Base-by-base conservation (phyloP, 1,140 invertebrate species). In the Sitodiplosis mosellana region DNA sequence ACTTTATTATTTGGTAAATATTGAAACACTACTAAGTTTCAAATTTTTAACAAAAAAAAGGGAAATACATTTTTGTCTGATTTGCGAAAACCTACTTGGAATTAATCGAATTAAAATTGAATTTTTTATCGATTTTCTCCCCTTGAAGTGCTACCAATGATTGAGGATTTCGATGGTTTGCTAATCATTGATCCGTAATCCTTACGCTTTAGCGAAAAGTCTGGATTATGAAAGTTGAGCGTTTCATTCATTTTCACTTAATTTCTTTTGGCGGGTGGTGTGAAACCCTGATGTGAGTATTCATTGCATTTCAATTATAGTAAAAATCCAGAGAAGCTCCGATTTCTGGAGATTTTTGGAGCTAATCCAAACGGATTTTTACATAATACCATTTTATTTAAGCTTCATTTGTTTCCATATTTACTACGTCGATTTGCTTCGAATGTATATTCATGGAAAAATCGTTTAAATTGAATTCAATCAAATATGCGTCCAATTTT, bases 101-200 rank as follows among this genome's bases (percentile, higher is more conserved):
- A 45, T 17, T 33, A 34, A n/a, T n/a, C 12, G 19, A 48, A 21
- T 37, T 46, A 50, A 43, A 50, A 50, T 38, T 50, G 49, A 20
- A 50, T 50, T 37, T 45, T 33, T 20, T 50, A 50, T 15, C 45
- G 45, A 34, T 50, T 50, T 44, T 50, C 49, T 1, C 49, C 49
- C 6, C 49, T 46, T 33, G 19, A 36, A 8, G 18, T 19, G 14
- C 49, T 41, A 17, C 33, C 22, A 40, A 15, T 17, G 33, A 18
- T 48, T 48, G 47, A 27, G 10, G 14, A 20, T 37, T 47, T 14
- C 14, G 10, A 17, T n/a, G n/a, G n/a, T 17, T 47, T 36, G 20
- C 21, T 47, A 6, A 18, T n/a, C 6, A 46, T 47, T 2, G 47
- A n/a, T 21, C 47, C 47, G 20, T 48, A 48, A 22, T 47, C 46